Evolutionary conservation across 53 echinoderm and acorn worm genomes (phyloP).

Genomic region (Paracentrotus lividus): DNA sequence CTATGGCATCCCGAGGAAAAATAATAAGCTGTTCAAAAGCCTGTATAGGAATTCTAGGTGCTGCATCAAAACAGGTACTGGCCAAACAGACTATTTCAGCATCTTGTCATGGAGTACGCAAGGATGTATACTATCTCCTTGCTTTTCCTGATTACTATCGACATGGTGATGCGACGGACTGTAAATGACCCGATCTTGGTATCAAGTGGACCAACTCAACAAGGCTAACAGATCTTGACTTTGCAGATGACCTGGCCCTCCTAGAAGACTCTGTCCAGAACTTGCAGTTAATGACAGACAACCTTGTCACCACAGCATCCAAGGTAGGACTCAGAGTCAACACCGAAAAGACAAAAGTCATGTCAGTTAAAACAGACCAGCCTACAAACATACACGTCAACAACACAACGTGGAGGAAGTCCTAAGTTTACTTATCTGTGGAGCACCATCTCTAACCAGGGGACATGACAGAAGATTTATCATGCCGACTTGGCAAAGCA

Average conservation of each 20-base stretch:
- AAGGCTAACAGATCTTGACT: slow-evolving; percentile 44
- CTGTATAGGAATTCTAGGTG: background rate
- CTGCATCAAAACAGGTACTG: background rate
- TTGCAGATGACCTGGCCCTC: slow-evolving; percentile 66
- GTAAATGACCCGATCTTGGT: slow-evolving; percentile 30
- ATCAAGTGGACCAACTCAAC: slow-evolving; percentile 32
- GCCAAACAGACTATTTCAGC: slow-evolving; percentile 22
- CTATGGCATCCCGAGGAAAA: background rate
- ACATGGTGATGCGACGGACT: slow-evolving; percentile 38
- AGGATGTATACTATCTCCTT: background rate
- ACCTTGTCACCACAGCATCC: slow-evolving; percentile 52
- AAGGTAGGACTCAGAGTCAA: slow-evolving; percentile 57
- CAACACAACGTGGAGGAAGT: background rate
- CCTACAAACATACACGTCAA: slow-evolving; percentile 36
- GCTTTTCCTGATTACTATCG: slow-evolving; percentile 56
- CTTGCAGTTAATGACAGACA: slow-evolving; percentile 43
- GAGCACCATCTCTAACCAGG: no score
- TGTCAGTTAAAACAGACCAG: slow-evolving; percentile 43
- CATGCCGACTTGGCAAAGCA: slow-evolving; percentile 22
- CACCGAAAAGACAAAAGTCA: slow-evolving; percentile 44
- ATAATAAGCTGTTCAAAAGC: background rate
- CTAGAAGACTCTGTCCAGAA: slow-evolving; percentile 39
- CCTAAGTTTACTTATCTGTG: background rate
- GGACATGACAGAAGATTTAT: background rate
- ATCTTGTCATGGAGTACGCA: slow-evolving; percentile 5